Evolutionary conservation across 2,797 vertebrate species (phyloP), one percentile per base, ranked within the genome.

Genomic region (Ibycter americanus): DNA sequence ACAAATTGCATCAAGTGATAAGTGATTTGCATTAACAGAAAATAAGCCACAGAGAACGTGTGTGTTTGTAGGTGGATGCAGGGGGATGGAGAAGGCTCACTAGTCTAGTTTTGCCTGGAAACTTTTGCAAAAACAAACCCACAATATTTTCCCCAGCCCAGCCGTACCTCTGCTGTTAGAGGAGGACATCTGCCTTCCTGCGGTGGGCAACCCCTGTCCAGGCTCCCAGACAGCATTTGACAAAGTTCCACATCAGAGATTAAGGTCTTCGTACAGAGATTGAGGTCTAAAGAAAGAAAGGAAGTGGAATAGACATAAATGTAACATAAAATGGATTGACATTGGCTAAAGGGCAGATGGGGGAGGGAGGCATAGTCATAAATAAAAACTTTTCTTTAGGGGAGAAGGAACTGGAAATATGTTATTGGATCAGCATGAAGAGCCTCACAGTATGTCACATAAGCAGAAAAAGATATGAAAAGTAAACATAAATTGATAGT

Each of bases 271-370:
- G 97, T 49, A 83, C 93, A 89, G 84, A 98, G 97, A 98, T 96
- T 98, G 98, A 93, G 98, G 98, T 98, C 98, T 98, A 82, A 88
- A 87, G 58, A 94, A 83, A 97, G 92, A 62, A 89, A 93, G 96
- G 94, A 97, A 97, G 95, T 21, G 79, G 94, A 97, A 97, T 96
- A 89, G 97, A 97, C 97, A 96, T 96, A 97, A 96, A 98, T 97
- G 96, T 82, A 96, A 98, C 91, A 70, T 97, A 61, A 98, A 98
- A 98, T 97, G 97, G 96, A 97, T 98, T 98, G 97, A 96, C 95
- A 93, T 72, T 25, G 61, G 95, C 94, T 97, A 98, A 98, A 98
- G 97, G 97, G 97, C 98, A 98, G 91, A 51, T 14, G 90, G 84
- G 71, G 85, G 29, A 71, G 62, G 84, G 80, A 78, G 92, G 87